Percentiles rank a stretch among this genome's conserved stretches.
Conservation (phyloP, 1,140 invertebrate species). For the Sycobia sp. region DNA sequence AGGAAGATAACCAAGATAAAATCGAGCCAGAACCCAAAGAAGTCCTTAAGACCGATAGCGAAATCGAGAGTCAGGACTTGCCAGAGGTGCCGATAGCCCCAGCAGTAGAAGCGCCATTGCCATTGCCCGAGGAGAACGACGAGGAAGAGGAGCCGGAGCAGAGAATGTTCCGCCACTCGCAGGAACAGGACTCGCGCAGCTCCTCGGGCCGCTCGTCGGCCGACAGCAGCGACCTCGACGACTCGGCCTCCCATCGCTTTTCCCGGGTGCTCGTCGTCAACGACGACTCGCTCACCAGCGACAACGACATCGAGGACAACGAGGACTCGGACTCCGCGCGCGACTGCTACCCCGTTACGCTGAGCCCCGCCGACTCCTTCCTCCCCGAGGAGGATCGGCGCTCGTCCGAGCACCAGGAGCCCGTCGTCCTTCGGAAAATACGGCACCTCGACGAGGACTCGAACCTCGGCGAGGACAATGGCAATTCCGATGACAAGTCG, state of each 20-base stretch:
- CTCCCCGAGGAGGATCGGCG: not conserved
- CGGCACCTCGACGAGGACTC: conserved; percentile 48
- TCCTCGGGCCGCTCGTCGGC: conserved; percentile 65
- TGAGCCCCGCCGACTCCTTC: conserved; percentile 47
- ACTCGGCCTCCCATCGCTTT: conserved; percentile 70
- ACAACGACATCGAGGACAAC: conserved; percentile 61
- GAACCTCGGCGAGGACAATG: not conserved
- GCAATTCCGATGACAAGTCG: not conserved
- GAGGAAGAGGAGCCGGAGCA: conserved; percentile 13
- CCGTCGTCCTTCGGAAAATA: conserved; percentile 38
- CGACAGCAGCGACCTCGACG: conserved; percentile 71
- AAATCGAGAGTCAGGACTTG: not conserved
- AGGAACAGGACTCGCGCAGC: conserved; percentile 58
- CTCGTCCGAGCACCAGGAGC: not conserved
- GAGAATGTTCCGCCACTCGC: conserved; percentile 49
- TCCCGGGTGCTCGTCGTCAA: conserved; percentile 78
- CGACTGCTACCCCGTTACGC: not conserved
- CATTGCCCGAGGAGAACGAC: too few relatives aligned
- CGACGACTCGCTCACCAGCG: conserved; percentile 69
- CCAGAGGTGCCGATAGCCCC: too few relatives aligned
- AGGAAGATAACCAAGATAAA: too few relatives aligned
- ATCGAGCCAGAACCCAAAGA: too few relatives aligned
- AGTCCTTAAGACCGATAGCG: not conserved
- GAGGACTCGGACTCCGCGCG: conserved; percentile 57
- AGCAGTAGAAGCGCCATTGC: conserved; percentile 1